Evolutionary conservation across 2,888 invertebrate genomes (phyloP).

Genomic region (Drosophila paranaensis): DNA sequence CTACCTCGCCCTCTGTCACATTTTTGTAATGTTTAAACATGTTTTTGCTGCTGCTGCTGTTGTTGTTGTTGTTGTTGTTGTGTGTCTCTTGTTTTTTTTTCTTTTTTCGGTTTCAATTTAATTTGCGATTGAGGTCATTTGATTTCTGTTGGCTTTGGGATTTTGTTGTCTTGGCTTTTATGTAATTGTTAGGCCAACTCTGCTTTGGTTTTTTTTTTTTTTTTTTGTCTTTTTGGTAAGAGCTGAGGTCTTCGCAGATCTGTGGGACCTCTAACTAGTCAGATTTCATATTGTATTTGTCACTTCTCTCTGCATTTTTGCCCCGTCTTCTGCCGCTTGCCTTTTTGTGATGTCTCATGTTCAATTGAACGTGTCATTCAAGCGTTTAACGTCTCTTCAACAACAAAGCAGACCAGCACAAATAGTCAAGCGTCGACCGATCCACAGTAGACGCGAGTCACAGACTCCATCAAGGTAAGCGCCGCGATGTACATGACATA

Average conservation of each 20-base stretch:
- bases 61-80: background rate
- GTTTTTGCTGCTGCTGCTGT: slow-evolving; percentile 14
- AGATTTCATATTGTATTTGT: slow-evolving; percentile 49
- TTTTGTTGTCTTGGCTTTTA: slow-evolving; percentile 44
- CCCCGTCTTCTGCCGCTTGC: background rate
- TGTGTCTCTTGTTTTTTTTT: background rate
- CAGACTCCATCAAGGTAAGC: slow-evolving; percentile 35
- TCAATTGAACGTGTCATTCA: slow-evolving; percentile 79
- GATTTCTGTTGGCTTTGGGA: slow-evolving; percentile 58
- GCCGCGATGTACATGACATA: slow-evolving; percentile 31
- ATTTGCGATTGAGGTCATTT: slow-evolving; percentile 76
- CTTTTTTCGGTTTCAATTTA: slow-evolving; percentile 58
- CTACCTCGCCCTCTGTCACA: slow-evolving; percentile 10
- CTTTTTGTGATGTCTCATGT: slow-evolving; percentile 56
- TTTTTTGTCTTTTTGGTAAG: slow-evolving; percentile 16
- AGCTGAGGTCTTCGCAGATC: slow-evolving; percentile 38
- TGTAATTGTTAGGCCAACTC: slow-evolving; percentile 59
- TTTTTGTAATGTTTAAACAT: slow-evolving; percentile 52
- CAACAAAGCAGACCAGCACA: slow-evolving; percentile 33
- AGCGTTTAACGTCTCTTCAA: slow-evolving; percentile 64
- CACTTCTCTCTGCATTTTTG: slow-evolving; percentile 15
- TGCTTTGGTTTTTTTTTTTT: slow-evolving; percentile 8
- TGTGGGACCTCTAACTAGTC: slow-evolving; percentile 49
- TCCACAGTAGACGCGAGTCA: slow-evolving; percentile 8
- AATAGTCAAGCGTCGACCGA: slow-evolving; percentile 30